phyloP scores from a whole-genome alignment of 2,797 vertebrate species.

The Sphaeramia orbicularis region DNA sequence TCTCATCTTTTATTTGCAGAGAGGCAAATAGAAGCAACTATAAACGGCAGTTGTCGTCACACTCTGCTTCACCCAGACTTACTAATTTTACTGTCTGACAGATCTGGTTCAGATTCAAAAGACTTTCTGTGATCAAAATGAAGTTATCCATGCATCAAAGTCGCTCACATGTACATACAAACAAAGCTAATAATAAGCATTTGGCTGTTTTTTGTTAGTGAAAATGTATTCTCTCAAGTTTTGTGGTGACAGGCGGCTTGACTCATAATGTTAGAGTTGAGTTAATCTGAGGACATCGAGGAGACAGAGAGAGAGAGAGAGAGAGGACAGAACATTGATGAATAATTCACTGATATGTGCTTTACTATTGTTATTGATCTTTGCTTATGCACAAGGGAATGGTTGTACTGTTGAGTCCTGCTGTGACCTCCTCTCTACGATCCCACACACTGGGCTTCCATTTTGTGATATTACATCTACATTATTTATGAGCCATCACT shows the following conservation, averaged over 20 bases:
- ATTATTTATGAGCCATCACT: slow-evolving; percentile 85
- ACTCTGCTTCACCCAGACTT: slow-evolving; percentile 19
- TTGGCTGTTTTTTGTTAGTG: slow-evolving; percentile 36
- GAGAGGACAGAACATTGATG: slow-evolving; percentile 62
- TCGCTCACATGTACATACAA: slow-evolving; percentile 14
- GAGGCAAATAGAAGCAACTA: not conserved
- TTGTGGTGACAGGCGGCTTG: slow-evolving; percentile 21
- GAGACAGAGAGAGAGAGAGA: slow-evolving; percentile 45
- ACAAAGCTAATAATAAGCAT: slow-evolving; percentile 23
- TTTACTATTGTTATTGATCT: slow-evolving; percentile 81
- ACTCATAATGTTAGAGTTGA: slow-evolving; percentile 15
- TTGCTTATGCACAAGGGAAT: slow-evolving; percentile 76
- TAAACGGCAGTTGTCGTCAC: slow-evolving; percentile 7
- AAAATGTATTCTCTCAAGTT: slow-evolving; percentile 25
- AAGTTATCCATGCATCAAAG: slow-evolving; percentile 14
- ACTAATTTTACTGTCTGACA: slow-evolving; percentile 29
- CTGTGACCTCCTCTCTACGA: slow-evolving; percentile 63
- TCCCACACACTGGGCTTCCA: slow-evolving; percentile 75
- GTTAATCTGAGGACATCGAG: slow-evolving; percentile 63
- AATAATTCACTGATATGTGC: slow-evolving; percentile 80
- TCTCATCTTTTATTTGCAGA: slow-evolving; percentile 5
- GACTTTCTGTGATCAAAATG: slow-evolving; percentile 16
- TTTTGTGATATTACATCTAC: slow-evolving; percentile 83
- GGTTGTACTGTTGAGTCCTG: slow-evolving; percentile 71
- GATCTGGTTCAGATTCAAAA: slow-evolving; percentile 38